These are phyloP conservation scores for Rotaria socialis DNA, from an alignment of 2,888 invertebrate species.

Conservation along the genomic window DNA sequence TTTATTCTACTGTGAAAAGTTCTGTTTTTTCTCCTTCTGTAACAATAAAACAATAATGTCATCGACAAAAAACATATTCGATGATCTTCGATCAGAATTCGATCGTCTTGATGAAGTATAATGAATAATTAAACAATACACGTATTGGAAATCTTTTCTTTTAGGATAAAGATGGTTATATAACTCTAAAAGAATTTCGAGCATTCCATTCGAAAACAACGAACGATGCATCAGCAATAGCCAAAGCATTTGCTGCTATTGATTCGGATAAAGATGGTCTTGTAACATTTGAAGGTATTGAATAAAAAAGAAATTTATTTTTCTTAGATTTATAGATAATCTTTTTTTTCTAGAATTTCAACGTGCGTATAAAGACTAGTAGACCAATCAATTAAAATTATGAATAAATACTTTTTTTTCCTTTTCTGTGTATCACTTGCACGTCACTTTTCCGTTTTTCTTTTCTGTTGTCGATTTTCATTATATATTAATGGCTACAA, in stretches of 20 bases:
- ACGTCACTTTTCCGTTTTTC: not conserved
- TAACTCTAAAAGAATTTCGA: not conserved
- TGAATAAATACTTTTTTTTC: not conserved
- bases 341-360: not conserved
- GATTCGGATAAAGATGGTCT: slow-evolving; percentile 44
- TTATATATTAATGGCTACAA: not conserved
- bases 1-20: not conserved
- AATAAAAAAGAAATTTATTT: no score
- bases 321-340: not conserved
- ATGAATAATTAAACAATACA: not conserved
- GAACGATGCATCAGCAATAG: not conserved
- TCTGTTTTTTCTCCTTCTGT: not conserved
- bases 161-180: slow-evolving; percentile 23
- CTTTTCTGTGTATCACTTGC: not conserved
- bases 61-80: not conserved
- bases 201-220: not conserved
- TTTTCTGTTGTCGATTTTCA: not conserved
- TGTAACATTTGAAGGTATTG: slow-evolving; percentile 37
- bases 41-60: not conserved
- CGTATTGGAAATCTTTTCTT: not conserved
- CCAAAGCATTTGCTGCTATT: slow-evolving; percentile 41
- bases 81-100: slow-evolving; percentile 6
- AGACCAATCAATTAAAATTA: not conserved
- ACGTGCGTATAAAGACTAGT: slow-evolving; percentile 20
- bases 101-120: slow-evolving; percentile 17